These are phyloP conservation scores for Micromussa lordhowensis DNA, from an alignment of 92 coral and sea anemone species.

Conservation along the genomic window DNA sequence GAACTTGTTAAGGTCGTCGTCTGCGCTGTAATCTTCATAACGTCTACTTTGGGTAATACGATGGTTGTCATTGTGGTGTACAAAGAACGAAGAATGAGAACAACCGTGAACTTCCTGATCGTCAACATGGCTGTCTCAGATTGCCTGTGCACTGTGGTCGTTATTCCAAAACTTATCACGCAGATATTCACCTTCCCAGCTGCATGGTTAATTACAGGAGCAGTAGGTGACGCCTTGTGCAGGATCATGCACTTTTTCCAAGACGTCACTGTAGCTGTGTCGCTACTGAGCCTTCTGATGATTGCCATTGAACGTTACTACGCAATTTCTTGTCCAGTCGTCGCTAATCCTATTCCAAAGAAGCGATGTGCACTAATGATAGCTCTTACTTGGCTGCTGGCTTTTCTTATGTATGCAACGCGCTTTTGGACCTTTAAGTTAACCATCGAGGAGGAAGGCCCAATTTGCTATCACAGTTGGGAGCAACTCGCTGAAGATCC, in stretches of 20 bases:
- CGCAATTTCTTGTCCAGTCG: slow-evolving; percentile 20
- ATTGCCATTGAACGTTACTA: slow-evolving; percentile 42
- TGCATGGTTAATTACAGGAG: slow-evolving; percentile 31
- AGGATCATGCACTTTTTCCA: slow-evolving; percentile 37
- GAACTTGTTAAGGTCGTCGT: background rate
- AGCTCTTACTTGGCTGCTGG: slow-evolving; percentile 20
- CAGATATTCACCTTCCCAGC: slow-evolving; percentile 14
- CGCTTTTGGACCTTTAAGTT: slow-evolving; percentile 24
- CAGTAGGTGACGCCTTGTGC: slow-evolving; percentile 29
- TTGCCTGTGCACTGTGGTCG: slow-evolving; percentile 20
- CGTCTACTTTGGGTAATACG: slow-evolving; percentile 27
- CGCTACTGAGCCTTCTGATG: slow-evolving; percentile 28
- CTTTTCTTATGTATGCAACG: slow-evolving; percentile 20
- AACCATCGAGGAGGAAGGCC: background rate
- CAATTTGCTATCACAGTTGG: slow-evolving; percentile 28
- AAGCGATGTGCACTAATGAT: slow-evolving; percentile 3
- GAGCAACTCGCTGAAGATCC: slow-evolving; percentile 3
- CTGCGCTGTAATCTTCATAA: slow-evolving; percentile 13
- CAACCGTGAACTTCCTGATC: slow-evolving; percentile 40
- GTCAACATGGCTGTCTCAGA: slow-evolving; percentile 54
- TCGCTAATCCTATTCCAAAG: background rate
- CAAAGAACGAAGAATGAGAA: slow-evolving; percentile 22
- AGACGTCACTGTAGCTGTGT: slow-evolving; percentile 47
- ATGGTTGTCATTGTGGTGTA: slow-evolving; percentile 31
- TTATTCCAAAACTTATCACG: slow-evolving; percentile 29